Conservation (phyloP, 2,888 invertebrate species). For the Parnassius glacialis region DNA sequence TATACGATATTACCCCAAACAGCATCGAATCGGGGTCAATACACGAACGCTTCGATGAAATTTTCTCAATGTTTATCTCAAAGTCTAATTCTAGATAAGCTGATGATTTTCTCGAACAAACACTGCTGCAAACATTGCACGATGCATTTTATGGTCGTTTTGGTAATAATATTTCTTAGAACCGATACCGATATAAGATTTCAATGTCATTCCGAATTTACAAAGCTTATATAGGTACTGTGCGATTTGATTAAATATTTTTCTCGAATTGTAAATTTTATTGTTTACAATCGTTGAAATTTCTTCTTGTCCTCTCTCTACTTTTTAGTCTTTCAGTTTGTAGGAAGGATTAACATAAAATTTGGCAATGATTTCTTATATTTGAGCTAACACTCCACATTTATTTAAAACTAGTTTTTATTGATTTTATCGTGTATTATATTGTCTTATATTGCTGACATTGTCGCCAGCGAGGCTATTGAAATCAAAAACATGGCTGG, state of each 20-base stretch:
- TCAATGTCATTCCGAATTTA: slow-evolving; percentile 17
- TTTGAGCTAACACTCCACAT: too few species aligned
- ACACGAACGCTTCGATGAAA: slow-evolving; percentile 8
- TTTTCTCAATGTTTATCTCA: slow-evolving; percentile 20
- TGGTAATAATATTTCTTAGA: slow-evolving; percentile 14
- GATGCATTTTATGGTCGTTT: slow-evolving; percentile 15
- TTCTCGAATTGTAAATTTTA: too few species aligned
- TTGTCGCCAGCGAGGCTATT: too few species aligned
- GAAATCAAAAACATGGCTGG: too few species aligned
- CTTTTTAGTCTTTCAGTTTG: too few species aligned
- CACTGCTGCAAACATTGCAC: neutral
- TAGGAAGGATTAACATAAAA: too few species aligned
- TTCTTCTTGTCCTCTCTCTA: too few species aligned
- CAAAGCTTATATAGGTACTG: neutral
- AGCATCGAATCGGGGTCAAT: slow-evolving; percentile 14
- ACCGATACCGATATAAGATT: slow-evolving; percentile 2
- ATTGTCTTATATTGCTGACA: too few species aligned
- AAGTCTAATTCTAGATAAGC: slow-evolving; percentile 26
- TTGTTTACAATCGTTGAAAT: too few species aligned
- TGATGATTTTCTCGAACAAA: slow-evolving; percentile 14
- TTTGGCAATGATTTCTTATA: too few species aligned
- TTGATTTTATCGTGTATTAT: too few species aligned
- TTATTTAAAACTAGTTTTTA: too few species aligned
- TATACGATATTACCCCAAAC: neutral
- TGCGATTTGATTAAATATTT: neutral